These are phyloP conservation scores for Nycteola revayana DNA, from an alignment of 2,888 invertebrate genomes.

Conservation along the genomic window DNA sequence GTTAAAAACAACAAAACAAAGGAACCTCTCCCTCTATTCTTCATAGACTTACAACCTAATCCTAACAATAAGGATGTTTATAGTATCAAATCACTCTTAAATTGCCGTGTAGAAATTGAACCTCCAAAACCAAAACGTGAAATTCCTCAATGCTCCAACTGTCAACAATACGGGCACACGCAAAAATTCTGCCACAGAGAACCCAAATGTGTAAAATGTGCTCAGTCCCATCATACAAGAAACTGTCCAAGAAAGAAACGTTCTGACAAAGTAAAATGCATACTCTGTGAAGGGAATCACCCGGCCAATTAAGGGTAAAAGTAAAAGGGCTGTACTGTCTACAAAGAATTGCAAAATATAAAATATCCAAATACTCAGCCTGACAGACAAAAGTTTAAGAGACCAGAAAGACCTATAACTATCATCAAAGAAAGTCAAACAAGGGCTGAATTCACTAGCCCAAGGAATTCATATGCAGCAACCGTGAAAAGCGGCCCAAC, in stretches of 20 bases:
- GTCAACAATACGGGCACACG: constrained; percentile 30
- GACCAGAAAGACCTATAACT: constrained; percentile 15
- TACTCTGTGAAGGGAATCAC: constrained; percentile 28
- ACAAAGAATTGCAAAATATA: too few relatives aligned
- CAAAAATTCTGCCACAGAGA: constrained; percentile 19
- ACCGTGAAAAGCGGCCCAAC: too few relatives aligned
- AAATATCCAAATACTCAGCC: too few relatives aligned
- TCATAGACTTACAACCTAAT: too few relatives aligned
- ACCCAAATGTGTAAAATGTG: constrained; percentile 29
- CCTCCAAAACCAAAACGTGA: constrained; percentile 22
- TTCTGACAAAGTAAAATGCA: constrained; percentile 24
- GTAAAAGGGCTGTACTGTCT: too few relatives aligned
- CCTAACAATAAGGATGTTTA: too few relatives aligned
- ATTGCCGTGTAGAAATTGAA: constrained; percentile 6
- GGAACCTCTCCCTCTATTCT: too few relatives aligned
- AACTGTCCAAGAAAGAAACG: constrained; percentile 17
- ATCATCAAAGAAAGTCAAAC: too few relatives aligned
- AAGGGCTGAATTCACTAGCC: too few relatives aligned
- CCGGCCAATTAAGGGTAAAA: constrained; percentile 31
- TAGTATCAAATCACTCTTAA: too few relatives aligned
- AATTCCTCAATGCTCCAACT: constrained; percentile 27
- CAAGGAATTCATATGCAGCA: too few relatives aligned
- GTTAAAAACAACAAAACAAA: too few relatives aligned
- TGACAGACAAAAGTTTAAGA: constrained; percentile 2
- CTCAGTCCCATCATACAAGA: constrained; percentile 13